phyloP scores from a whole-genome alignment of 2,797 vertebrate species.

The Clamator glandarius region DNA sequence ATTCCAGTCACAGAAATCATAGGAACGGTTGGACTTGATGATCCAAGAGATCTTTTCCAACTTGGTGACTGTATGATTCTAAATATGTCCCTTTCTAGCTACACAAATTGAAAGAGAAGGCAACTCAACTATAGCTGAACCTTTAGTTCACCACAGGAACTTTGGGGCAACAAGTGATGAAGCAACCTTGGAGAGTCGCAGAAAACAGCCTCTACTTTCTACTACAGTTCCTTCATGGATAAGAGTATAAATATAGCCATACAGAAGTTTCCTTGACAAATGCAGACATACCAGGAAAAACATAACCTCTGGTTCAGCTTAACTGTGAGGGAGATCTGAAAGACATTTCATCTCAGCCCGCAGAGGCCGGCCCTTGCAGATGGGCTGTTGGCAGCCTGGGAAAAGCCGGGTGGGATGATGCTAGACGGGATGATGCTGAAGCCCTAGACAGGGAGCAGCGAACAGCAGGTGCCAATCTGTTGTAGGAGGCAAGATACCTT shows the following conservation, averaged over 20 bases:
- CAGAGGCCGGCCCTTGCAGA: not conserved
- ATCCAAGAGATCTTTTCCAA: too few relatives aligned
- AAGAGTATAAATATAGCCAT: not conserved
- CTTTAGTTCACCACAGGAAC: not conserved
- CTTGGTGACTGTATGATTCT: too few relatives aligned
- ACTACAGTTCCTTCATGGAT: not conserved
- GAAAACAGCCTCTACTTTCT: constrained; percentile 10
- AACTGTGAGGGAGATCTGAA: not conserved
- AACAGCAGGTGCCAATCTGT: constrained; percentile 25
- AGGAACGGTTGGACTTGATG: too few relatives aligned
- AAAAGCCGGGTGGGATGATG: not conserved
- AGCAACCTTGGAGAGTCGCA: not conserved
- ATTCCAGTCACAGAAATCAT: not conserved
- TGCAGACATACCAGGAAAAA: not conserved
- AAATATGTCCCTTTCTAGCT: not conserved
- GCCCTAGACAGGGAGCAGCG: not conserved
- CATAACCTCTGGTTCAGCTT: constrained; percentile 10
- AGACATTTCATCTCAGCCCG: not conserved
- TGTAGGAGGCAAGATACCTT: not conserved
- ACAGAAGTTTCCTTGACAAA: not conserved
- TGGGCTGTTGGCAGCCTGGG: constrained; percentile 33
- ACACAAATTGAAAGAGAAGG: not conserved
- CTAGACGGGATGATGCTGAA: not conserved
- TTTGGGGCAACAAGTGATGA: not conserved
- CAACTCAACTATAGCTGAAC: not conserved